Conservation (phyloP, 2,888 invertebrate genomes). For the Dicranocentrus wangi region DNA sequence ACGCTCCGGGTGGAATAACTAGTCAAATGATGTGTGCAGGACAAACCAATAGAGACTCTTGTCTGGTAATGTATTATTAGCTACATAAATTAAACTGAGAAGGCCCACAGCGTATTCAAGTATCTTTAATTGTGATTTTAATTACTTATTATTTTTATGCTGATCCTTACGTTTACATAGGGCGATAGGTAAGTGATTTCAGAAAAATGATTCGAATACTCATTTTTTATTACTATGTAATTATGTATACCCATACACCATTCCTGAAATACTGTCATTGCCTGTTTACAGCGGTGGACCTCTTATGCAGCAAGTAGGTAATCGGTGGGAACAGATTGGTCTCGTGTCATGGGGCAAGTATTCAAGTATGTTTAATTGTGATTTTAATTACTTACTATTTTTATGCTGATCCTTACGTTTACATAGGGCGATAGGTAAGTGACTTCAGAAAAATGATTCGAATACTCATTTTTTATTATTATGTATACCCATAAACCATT, state of each 20-base stretch:
- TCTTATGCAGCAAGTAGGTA: slow-evolving; percentile 53
- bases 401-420: neutral
- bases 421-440: slow-evolving; percentile 10
- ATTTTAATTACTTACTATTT: neutral
- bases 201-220: neutral
- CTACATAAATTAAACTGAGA: neutral
- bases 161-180: neutral
- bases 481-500: too few relatives aligned
- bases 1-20: slow-evolving; percentile 92
- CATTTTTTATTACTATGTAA: neutral
- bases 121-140: slow-evolving; percentile 11
- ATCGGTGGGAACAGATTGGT: slow-evolving; percentile 66
- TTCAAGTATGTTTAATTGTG: slow-evolving; percentile 2
- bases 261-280: too few relatives aligned
- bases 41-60: slow-evolving; percentile 52
- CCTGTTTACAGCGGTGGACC: slow-evolving; percentile 55
- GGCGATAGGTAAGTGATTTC: slow-evolving; percentile 5
- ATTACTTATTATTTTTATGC: neutral
- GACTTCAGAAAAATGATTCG: neutral
- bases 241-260: too few relatives aligned
- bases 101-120: neutral
- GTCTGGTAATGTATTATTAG: too few relatives aligned
- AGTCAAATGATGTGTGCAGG: slow-evolving; percentile 75
- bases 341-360: slow-evolving; percentile 58
- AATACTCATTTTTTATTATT: neutral